Evolutionary conservation across 2,888 invertebrate species (phyloP).

Genomic region (Ligdia adustata): DNA sequence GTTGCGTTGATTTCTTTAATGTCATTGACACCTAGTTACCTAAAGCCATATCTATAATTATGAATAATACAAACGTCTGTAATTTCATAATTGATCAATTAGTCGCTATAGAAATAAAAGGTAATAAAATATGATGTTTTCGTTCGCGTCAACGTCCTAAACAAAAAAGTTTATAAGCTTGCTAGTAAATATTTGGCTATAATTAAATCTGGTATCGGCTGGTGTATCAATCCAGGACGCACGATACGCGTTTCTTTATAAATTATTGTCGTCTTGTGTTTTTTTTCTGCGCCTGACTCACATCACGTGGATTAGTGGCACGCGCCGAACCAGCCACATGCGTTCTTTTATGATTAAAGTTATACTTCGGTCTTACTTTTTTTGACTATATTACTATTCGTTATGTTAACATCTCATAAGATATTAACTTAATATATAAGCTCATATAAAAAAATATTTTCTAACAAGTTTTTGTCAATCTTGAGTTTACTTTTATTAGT

Average conservation of each 20-base stretch:
- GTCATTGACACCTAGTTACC: background rate
- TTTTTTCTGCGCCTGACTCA: constrained; percentile 47
- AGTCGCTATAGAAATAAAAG: constrained; percentile 21
- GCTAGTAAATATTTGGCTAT: constrained; percentile 37
- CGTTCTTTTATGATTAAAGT: too few relatives aligned
- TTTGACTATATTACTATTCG: too few relatives aligned
- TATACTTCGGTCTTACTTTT: too few relatives aligned
- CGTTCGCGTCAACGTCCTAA: constrained; percentile 26
- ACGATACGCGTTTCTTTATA: constrained; percentile 40
- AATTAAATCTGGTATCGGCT: constrained; percentile 36
- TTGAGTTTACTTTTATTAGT: too few relatives aligned
- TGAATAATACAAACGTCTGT: constrained; percentile 18
- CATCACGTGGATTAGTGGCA: constrained; percentile 37
- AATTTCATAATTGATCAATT: constrained; percentile 25
- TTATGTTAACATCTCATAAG: too few relatives aligned
- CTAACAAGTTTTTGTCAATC: too few relatives aligned
- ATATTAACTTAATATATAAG: too few relatives aligned
- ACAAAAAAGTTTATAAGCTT: constrained; percentile 28
- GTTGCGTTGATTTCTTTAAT: background rate
- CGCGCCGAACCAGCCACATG: too few relatives aligned
- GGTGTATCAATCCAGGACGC: constrained; percentile 43
- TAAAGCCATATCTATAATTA: constrained; percentile 15
- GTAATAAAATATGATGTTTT: constrained; percentile 33
- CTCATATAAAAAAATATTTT: too few relatives aligned
- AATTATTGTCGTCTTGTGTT: constrained; percentile 29